A percentile compares a stretch with the other conserved stretches of the same genome.
Conservation (phyloP, 35 echinoderm and acorn worm genomes). For the Apostichopus californicus region DNA sequence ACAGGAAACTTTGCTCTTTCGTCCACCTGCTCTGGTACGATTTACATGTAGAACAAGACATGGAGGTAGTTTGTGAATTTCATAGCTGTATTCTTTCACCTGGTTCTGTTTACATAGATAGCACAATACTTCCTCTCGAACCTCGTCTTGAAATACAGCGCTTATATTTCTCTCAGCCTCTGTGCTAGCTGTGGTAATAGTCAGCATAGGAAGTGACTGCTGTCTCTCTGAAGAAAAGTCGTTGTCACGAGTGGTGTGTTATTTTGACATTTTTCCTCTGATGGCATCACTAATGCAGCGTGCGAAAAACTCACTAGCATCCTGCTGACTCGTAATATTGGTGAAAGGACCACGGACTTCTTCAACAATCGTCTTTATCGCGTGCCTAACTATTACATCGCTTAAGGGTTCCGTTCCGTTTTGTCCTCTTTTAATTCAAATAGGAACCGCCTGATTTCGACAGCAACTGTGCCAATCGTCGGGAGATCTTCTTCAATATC, state of each 20-base stretch:
- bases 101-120: background rate
- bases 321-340: background rate
- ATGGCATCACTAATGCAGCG: background rate
- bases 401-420: background rate
- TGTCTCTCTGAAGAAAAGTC: too few species aligned
- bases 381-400: background rate
- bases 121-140: background rate
- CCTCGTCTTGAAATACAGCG: background rate
- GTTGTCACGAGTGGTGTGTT: background rate
- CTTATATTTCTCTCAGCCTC: too few species aligned
- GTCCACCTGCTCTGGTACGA: background rate
- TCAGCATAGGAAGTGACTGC: background rate
- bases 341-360: background rate
- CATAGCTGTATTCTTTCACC: background rate
- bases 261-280: background rate
- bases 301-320: background rate
- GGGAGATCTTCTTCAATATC: too few species aligned
- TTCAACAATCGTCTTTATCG: background rate
- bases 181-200: too few species aligned
- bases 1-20: background rate
- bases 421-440: too few species aligned
- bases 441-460: background rate
- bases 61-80: background rate
- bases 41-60: slow-evolving; percentile 10
- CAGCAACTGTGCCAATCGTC: background rate